A percentile compares a stretch with the other conserved stretches of the same genome.
These are phyloP conservation scores for Danio tinwini DNA, from an alignment of 2,797 vertebrate genomes.

Conservation along the genomic window DNA sequence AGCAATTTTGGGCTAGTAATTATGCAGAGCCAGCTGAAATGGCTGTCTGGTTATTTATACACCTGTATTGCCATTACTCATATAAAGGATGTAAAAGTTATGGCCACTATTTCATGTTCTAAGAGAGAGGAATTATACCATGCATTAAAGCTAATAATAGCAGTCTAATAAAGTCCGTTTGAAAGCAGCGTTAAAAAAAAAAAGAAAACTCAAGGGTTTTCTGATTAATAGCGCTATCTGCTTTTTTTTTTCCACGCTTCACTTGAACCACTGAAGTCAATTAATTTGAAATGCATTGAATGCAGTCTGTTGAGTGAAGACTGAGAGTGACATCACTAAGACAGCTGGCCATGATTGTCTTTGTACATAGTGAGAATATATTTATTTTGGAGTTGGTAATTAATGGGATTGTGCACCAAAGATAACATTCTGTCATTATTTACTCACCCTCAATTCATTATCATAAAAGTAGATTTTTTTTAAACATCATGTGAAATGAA, in stretches of 20 bases:
- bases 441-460: no score
- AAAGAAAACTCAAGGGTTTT: constrained; percentile 7
- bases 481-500: neutral
- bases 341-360: neutral
- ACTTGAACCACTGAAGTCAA: constrained; percentile 9
- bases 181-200: constrained; percentile 4
- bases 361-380: neutral
- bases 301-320: constrained; percentile 7
- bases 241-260: constrained; percentile 8
- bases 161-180: neutral
- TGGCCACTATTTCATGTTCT: neutral
- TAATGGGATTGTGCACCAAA: neutral
- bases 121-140: neutral
- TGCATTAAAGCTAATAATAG: neutral
- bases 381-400: neutral
- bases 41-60: constrained; percentile 10
- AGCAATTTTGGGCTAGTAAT: constrained; percentile 25
- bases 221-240: constrained; percentile 2
- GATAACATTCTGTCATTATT: no score
- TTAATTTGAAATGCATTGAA: constrained; percentile 9
- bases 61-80: neutral
- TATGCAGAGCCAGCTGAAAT: constrained; percentile 19
- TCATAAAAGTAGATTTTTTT: no score
- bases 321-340: neutral
- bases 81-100: neutral